These are phyloP conservation scores for Chromoteleia sp. DNA, from an alignment of 2,888 invertebrate species.

Conservation along the genomic window DNA sequence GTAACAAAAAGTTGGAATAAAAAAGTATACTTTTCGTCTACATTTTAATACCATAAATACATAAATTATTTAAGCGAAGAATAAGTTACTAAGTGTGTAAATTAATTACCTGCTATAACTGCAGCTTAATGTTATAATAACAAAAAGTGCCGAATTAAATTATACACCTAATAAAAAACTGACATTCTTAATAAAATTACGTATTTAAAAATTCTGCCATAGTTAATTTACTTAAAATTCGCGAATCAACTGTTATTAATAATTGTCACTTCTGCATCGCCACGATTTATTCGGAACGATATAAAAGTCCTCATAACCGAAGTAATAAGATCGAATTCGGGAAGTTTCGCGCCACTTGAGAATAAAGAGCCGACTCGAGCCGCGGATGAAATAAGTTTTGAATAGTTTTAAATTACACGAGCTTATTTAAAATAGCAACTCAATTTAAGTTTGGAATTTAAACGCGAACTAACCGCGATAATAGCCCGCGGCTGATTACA, in stretches of 20 bases:
- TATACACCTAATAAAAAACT: too few relatives aligned
- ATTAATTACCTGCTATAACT: too few relatives aligned
- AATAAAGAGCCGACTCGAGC: slow-evolving; percentile 57
- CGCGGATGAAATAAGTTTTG: slow-evolving; percentile 58
- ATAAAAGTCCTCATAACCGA: slow-evolving; percentile 21
- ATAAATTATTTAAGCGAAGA: too few relatives aligned
- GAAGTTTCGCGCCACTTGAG: slow-evolving; percentile 54
- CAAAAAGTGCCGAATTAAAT: too few relatives aligned
- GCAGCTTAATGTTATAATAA: too few relatives aligned
- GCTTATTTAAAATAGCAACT: slow-evolving; percentile 66
- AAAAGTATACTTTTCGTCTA: too few relatives aligned
- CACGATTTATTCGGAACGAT: not conserved
- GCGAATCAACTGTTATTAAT: slow-evolving; percentile 10
- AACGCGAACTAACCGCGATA: slow-evolving; percentile 54
- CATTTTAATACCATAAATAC: too few relatives aligned
- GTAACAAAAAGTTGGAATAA: too few relatives aligned
- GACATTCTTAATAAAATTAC: too few relatives aligned
- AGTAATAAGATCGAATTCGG: slow-evolving; percentile 54
- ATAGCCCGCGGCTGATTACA: slow-evolving; percentile 42
- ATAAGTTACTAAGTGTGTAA: too few relatives aligned
- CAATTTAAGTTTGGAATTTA: slow-evolving; percentile 64
- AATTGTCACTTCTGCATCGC: not conserved
- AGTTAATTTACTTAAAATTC: too few relatives aligned
- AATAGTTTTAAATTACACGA: slow-evolving; percentile 58
- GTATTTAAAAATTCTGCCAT: too few relatives aligned